These are phyloP conservation scores for Siniperca undulata DNA, from an alignment of 2,797 vertebrate species.

Conservation along the genomic window DNA sequence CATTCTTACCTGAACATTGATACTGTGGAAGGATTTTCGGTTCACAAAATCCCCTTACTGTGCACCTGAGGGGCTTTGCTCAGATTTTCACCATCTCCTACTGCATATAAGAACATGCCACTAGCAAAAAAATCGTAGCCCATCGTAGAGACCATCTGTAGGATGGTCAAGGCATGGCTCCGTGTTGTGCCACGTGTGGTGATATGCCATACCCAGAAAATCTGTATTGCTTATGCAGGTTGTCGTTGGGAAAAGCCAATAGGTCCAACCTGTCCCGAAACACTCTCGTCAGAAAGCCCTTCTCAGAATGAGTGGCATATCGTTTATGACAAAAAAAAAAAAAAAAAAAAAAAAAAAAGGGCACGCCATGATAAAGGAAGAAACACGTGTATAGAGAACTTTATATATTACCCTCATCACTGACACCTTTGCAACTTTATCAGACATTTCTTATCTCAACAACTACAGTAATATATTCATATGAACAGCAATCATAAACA, in stretches of 20 bases:
- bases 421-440: background rate
- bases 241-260: background rate
- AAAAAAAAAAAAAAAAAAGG: too few species aligned
- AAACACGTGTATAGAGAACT: background rate
- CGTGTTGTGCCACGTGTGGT: too few species aligned
- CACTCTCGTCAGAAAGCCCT: background rate
- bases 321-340: background rate
- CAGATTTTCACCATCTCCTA: too few species aligned
- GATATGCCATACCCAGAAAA: background rate
- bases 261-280: background rate
- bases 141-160: too few species aligned
- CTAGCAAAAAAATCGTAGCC: too few species aligned
- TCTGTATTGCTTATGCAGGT: background rate
- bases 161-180: too few species aligned
- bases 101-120: too few species aligned
- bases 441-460: background rate
- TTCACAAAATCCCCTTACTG: background rate
- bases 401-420: too few species aligned
- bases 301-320: too few species aligned
- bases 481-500: too few species aligned
- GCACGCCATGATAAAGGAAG: too few species aligned
- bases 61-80: background rate
- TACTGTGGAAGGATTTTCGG: background rate
- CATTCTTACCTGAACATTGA: background rate
- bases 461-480: too few species aligned